These are phyloP conservation scores for Myanophis thanlyinensis DNA, from an alignment of 2,113 vertebrate species.

Conservation along the genomic window DNA sequence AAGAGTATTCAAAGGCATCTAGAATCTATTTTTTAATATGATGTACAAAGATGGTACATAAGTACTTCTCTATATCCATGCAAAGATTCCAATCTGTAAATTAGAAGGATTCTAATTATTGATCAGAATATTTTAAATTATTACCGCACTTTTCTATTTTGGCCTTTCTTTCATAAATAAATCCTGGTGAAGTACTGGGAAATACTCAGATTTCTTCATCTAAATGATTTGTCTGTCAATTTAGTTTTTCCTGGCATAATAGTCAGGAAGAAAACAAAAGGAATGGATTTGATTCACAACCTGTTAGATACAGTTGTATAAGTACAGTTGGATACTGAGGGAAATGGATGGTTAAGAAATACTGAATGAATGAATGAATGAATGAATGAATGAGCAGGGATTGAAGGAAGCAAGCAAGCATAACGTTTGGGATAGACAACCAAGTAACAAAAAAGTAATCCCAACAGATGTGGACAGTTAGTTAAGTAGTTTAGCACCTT, in stretches of 20 bases:
- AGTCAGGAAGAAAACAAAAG: background rate
- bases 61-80: background rate
- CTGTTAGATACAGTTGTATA: background rate
- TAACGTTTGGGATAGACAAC: background rate
- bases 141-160: background rate
- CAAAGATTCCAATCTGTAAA: background rate
- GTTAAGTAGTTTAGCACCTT: background rate
- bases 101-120: background rate
- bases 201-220: background rate
- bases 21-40: background rate
- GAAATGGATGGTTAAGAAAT: background rate
- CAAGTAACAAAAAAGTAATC: constrained; percentile 8
- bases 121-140: background rate
- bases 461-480: background rate
- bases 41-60: background rate
- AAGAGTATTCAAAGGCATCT: background rate
- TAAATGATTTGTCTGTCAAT: background rate
- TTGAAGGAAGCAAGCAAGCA: background rate
- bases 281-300: background rate
- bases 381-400: background rate
- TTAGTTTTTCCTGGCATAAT: background rate
- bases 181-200: background rate
- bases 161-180: background rate
- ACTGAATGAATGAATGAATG: background rate
- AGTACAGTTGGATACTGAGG: background rate